These are phyloP conservation scores for Ephialtes manifestator DNA, from an alignment of 2,888 invertebrate species.

Conservation along the genomic window DNA sequence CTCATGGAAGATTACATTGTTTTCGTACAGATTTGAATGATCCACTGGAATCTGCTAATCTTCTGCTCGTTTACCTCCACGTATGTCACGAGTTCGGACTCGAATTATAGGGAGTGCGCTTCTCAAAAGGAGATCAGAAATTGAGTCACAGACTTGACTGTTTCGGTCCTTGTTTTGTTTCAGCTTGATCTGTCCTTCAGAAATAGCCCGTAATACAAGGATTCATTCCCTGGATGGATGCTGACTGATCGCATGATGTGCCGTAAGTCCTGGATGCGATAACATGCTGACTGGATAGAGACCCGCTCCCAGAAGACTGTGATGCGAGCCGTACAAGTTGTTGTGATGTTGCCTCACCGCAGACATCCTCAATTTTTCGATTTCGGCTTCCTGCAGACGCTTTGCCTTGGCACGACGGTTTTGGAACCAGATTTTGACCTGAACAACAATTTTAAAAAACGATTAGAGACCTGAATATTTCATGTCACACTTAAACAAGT, in stretches of 20 bases:
- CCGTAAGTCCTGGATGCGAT: conserved; percentile 80
- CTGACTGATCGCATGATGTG: conserved; percentile 79
- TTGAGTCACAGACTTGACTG: conserved; percentile 5
- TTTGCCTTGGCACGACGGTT: conserved; percentile 98
- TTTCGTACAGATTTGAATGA: conserved; percentile 7
- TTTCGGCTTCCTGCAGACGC: conserved; percentile 98
- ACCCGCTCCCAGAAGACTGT: conserved; percentile 80
- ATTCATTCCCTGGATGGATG: conserved; percentile 81
- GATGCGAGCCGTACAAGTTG: conserved; percentile 82
- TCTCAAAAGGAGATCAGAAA: neutral
- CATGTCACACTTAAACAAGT: conserved; percentile 13
- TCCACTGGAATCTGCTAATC: neutral
- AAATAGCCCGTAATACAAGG: conserved; percentile 2
- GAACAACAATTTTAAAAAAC: conserved; percentile 77
- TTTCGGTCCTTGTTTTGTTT: conserved; percentile 8
- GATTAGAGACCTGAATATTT: neutral
- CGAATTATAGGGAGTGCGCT: neutral
- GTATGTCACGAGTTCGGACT: neutral
- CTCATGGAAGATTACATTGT: conserved; percentile 23
- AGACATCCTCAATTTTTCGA: conserved; percentile 97
- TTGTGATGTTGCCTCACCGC: conserved; percentile 86
- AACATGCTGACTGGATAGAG: conserved; percentile 83
- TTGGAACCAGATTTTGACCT: conserved; percentile 98
- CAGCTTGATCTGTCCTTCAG: conserved; percentile 16
- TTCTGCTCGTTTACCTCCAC: neutral